Evolutionary conservation across 92 coral and sea anemone species (phyloP), one percentile per base, ranked within the genome.

Genomic region (Epizoanthus illoricatus): DNA sequence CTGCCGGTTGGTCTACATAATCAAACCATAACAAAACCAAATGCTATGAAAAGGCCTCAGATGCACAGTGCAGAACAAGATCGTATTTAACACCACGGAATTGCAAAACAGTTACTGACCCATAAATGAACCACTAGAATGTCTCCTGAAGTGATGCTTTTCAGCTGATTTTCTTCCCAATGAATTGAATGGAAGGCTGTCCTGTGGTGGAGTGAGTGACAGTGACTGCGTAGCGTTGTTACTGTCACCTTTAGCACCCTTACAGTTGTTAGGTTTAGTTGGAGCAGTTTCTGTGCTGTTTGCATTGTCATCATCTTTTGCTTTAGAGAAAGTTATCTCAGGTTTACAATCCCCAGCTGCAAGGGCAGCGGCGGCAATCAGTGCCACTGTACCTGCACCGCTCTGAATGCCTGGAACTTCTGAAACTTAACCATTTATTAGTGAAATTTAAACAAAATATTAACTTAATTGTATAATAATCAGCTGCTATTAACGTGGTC

Each of bases 321-420:
- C 97, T 86, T 84, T 91, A 84, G 97, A 93, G 47, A 93, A 91
- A 36, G 84, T 91, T 73, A 93, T 93, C 72, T 91, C 92, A 57
- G 97, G 97, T 75, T 88, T 93, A 84, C 92, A 94, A 65, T 93
- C 92, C 45, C 94, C 91, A 52, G 97, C 95, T 42, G 94, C 90
- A 58, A 95, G 95, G 65, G 99, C 93, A 75, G 97, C 96, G 4
- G 99, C 94, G 65, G 99, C 99, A 76, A 96, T 97, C 91, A 96
- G 90, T 67, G 94, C 99, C 76, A 97, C 99, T 9, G 99, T 91
- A 86, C 98, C 97, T 55, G 97, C 97, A 83, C 99, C 99, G 85
- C 98, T 96, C 85, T 96, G 99, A 81, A 96, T 94, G 80, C 99
- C 99, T 73, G 97, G 97, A 56, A 93, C 85, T 81, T 93, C 97